Conservation (phyloP, 2,888 invertebrate species). For the Lasioglossum marginatum region DNA sequence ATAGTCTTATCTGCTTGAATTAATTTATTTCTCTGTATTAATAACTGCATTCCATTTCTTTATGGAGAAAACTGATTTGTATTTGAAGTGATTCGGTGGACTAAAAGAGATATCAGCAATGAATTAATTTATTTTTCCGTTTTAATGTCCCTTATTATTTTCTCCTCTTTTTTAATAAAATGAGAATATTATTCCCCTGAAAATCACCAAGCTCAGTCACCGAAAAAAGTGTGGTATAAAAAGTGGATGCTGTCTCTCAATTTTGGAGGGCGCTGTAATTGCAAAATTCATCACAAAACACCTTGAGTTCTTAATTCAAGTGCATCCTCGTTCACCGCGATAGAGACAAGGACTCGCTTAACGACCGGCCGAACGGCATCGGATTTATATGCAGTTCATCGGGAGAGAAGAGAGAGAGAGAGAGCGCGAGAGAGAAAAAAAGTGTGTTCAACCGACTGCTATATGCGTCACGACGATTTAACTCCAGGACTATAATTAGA, state of each 20-base stretch:
- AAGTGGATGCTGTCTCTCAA: no score
- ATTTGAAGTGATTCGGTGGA: background rate
- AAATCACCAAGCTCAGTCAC: background rate
- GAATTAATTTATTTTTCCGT: background rate
- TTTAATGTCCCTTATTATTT: background rate
- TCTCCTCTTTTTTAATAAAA: no score
- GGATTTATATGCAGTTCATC: background rate
- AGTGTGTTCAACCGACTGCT: background rate
- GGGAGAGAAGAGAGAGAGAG: background rate
- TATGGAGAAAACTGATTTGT: background rate
- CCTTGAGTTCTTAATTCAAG: background rate
- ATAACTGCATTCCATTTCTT: background rate
- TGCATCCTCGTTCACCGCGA: background rate
- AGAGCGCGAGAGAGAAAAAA: background rate
- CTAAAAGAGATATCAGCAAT: background rate
- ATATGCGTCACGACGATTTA: background rate
- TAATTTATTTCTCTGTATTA: background rate
- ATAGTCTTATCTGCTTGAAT: background rate
- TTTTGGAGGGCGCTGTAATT: background rate
- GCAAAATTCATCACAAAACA: background rate
- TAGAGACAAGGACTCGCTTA: background rate
- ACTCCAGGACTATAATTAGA: slow-evolving; percentile 16
- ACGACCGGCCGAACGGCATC: background rate
- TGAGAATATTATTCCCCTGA: background rate
- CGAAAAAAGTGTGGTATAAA: no score